Evolutionary conservation across 2,888 invertebrate species (phyloP).

Genomic region (Sicus ferrugineus): DNA sequence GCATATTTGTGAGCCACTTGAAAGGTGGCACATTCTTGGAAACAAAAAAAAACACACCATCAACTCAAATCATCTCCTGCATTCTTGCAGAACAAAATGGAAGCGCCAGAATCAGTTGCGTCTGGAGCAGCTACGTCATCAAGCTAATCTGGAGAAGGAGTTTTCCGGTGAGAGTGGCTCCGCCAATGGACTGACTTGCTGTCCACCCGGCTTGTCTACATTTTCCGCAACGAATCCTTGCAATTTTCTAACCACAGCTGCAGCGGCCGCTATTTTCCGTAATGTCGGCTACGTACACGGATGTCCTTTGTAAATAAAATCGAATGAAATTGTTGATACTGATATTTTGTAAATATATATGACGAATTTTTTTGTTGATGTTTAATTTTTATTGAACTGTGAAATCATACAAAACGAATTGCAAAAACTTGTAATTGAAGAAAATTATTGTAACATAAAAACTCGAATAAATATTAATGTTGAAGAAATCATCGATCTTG

Average conservation of each 20-base stretch:
- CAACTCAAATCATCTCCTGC: not conserved
- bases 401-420: too few species aligned
- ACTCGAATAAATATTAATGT: too few species aligned
- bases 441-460: too few species aligned
- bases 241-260: slow-evolving; percentile 73
- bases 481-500: too few species aligned
- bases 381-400: too few species aligned
- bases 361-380: too few species aligned
- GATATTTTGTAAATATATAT: too few species aligned
- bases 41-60: not conserved
- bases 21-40: too few species aligned
- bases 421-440: too few species aligned
- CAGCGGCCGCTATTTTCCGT: slow-evolving; percentile 73
- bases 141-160: slow-evolving; percentile 80
- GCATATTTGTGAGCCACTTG: too few species aligned
- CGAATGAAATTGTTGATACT: too few species aligned
- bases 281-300: slow-evolving; percentile 79
- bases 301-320: slow-evolving; percentile 71
- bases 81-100: slow-evolving; percentile 78
- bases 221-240: slow-evolving; percentile 65
- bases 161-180: slow-evolving; percentile 59
- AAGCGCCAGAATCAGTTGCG: slow-evolving; percentile 88
- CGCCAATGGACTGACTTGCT: slow-evolving; percentile 56
- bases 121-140: slow-evolving; percentile 84
- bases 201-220: slow-evolving; percentile 59